Evolutionary conservation across 2,113 vertebrate genomes (phyloP), one percentile per base, ranked within the genome.

Genomic region (Macroglossus sobrinus): DNA sequence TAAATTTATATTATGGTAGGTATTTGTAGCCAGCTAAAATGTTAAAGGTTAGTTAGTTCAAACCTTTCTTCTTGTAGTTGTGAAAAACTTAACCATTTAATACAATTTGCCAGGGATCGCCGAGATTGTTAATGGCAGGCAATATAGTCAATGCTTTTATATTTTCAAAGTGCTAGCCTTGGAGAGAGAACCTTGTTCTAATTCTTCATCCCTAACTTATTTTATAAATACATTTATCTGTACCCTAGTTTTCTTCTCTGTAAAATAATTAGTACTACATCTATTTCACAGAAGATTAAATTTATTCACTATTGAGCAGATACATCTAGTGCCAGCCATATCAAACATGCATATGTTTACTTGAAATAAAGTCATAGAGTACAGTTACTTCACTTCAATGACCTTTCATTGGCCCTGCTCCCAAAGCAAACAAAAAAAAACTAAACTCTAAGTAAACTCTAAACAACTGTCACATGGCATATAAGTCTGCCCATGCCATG

Each of bases 31-130:
- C 59, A 94, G 24, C 61, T 84, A 45, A 63, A 85, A 88, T 89
- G 61, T 47, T 91, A 91, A 93, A 80, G 66, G 15, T 88, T 59
- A 80, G 75, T 94, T 80, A 95, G 24, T 84, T 95, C n/a, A 94
- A 92, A 24, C 0, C 7, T 71, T 85, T 78, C 38, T 74, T 84
- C 66, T 75, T 40, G 7, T 18, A 13, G 11, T 64, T 86, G 13
- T 88, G 30, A 80, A 79, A 94, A 84, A 45, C 16, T 40, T 89
- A 55, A 9, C 4, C 43, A 76, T 71, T 91, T 88, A 71, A 68
- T 88, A 50, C 13, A 75, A 35, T 91, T 95, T 93, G 38, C 19
- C 40, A 85, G 80, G 24, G 53, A 64, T 95, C 30, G 28, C 30
- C 79, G 35, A 75, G 21, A 86, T n/a, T 84, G 38, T 74, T 78